Percentiles rank a stretch among this genome's conserved stretches.
Conservation (phyloP, 1,140 invertebrate genomes). For the Leptinotarsa lineolata region DNA sequence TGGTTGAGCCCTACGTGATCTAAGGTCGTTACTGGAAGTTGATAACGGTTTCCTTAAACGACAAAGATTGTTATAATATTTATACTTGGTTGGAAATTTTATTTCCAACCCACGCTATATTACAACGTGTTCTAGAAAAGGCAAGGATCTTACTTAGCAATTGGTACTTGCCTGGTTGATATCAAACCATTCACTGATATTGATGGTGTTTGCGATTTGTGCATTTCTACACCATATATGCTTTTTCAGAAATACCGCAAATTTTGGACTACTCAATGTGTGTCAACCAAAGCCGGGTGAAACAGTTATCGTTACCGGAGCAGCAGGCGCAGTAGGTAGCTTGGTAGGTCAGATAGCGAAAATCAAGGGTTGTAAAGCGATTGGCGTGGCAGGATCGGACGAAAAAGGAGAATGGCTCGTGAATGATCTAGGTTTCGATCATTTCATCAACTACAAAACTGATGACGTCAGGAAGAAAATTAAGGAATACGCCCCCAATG, state of each 20-base stretch:
- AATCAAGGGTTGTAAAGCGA: slow-evolving; percentile 66
- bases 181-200: too few relatives aligned
- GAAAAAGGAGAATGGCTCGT: slow-evolving; percentile 71
- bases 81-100: too few relatives aligned
- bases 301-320: slow-evolving; percentile 68
- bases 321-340: slow-evolving; percentile 72
- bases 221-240: too few relatives aligned
- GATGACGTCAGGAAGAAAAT: slow-evolving; percentile 60
- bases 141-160: too few relatives aligned
- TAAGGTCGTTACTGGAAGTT: too few relatives aligned
- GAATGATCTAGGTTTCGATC: slow-evolving; percentile 68
- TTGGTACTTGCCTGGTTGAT: too few relatives aligned
- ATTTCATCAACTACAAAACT: slow-evolving; percentile 74
- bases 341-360: slow-evolving; percentile 76
- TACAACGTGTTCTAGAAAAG: too few relatives aligned
- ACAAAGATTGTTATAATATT: too few relatives aligned
- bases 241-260: slow-evolving; percentile 61
- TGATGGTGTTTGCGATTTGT: too few relatives aligned
- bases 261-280: slow-evolving; percentile 71
- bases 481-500: slow-evolving; percentile 66
- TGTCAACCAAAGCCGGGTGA: slow-evolving; percentile 72
- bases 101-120: too few relatives aligned
- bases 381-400: slow-evolving; percentile 72
- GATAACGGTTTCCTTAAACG: too few relatives aligned
- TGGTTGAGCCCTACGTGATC: too few relatives aligned